Percentiles rank a stretch among this genome's conserved stretches.
phyloP scores from a whole-genome alignment of 2,888 invertebrate genomes.

The Leptothorax acervorum region DNA sequence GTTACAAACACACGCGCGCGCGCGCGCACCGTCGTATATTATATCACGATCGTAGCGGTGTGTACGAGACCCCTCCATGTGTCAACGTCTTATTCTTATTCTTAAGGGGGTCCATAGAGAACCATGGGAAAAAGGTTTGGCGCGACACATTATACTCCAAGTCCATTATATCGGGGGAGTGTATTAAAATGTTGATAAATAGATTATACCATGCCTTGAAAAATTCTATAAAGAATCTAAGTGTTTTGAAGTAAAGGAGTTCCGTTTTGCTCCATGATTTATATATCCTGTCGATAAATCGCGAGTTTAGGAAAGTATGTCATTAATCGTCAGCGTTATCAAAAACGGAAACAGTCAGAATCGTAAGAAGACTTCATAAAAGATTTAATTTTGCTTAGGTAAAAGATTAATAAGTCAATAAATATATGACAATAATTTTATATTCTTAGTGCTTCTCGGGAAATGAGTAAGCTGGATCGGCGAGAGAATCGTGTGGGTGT shows the following conservation, averaged over 20 bases:
- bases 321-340: background rate
- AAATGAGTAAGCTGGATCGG: background rate
- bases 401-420: background rate
- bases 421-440: background rate
- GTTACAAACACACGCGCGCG: conserved; percentile 62
- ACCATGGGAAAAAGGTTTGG: conserved; percentile 74
- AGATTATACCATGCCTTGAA: conserved; percentile 52
- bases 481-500: conserved; percentile 51
- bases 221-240: conserved; percentile 13
- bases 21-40: conserved; percentile 73
- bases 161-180: conserved; percentile 74
- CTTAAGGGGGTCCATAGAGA: conserved; percentile 74
- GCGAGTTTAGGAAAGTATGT: background rate
- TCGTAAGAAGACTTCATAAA: background rate
- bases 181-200: conserved; percentile 82
- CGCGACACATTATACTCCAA: conserved; percentile 72
- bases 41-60: conserved; percentile 65
- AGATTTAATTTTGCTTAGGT: background rate
- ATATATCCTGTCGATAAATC: background rate
- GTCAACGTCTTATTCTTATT: conserved; percentile 85
- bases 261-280: background rate
- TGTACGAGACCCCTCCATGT: conserved; percentile 76
- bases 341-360: background rate
- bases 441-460: background rate
- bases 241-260: background rate